Evolutionary conservation across 1,140 invertebrate genomes (phyloP).

Genomic region (Brachionus manjavacas): DNA sequence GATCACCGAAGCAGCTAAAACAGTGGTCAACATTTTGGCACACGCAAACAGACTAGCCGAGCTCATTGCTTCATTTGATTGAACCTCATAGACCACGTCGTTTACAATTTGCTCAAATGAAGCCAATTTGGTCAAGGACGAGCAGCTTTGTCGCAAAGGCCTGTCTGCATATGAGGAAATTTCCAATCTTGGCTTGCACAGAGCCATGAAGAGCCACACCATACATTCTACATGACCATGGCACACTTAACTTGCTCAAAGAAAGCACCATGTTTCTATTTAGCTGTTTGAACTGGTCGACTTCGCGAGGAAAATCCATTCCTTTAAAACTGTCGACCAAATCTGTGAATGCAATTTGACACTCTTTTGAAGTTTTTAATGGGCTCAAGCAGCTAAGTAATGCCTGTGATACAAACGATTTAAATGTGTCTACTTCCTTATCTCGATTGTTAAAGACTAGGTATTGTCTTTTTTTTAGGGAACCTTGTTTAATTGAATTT

Average conservation of each 20-base stretch:
- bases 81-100: not conserved
- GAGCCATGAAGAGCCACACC: not conserved
- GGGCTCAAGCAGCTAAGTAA: not conserved
- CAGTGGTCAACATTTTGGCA: not conserved
- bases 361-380: not conserved
- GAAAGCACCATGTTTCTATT: not conserved
- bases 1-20: not conserved
- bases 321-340: not conserved
- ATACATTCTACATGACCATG: not conserved
- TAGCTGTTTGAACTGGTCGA: not conserved
- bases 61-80: not conserved
- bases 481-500: not conserved
- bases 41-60: not conserved
- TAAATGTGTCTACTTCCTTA: not conserved
- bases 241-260: not conserved
- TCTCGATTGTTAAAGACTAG: not conserved
- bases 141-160: not conserved
- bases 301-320: not conserved
- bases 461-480: not conserved
- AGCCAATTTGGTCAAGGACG: not conserved
- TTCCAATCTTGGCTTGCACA: not conserved
- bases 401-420: not conserved
- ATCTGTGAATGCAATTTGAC: not conserved
- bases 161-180: not conserved
- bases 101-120: not conserved